Evolutionary conservation across 2,888 invertebrate genomes (phyloP), one percentile per base, ranked within the genome.

Genomic region (Pyrgus malvae): DNA sequence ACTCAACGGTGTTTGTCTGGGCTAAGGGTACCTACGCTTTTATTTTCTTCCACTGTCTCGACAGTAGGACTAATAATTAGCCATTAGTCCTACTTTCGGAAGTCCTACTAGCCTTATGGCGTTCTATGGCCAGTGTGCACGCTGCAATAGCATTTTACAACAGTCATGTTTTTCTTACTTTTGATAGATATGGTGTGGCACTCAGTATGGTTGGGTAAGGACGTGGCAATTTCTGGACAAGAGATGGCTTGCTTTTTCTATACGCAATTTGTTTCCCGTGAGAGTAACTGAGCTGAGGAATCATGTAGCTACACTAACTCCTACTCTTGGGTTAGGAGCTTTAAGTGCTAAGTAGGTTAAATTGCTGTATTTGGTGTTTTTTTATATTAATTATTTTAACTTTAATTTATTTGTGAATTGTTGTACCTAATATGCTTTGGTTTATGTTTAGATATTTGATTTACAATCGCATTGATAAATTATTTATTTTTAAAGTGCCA

Each of bases 151-250:
- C 21, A 21, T 27, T 27, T 27, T 8, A 27, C 9, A 7, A 7
- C 9, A 16, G 1, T 17, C 2, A 33, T 33, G 12, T 11, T 7
- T 23, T 23, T 42, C 11, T 17, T 5, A 14, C 19, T 49, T 27
- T 27, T 9, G 8, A n/a, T 25, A 87, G 89, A 71, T 89, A 48
- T 76, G 73, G 74, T 75, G 70, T 50, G 84, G 80, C 19, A 23
- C 44, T 31, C 68, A 79, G 29, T 69, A 62, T 37, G 70, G 75
- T n/a, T 89, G 85, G 85, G 87, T 86, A 19, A 69, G 88, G 29
- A 81, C 80, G 1, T 90, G 86, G 85, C 79, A 74, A 57, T 83
- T 80, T 61, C 63, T 88, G 29, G 72, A 87, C 57, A 70, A 78
- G 19, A 72, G 83, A 38, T 89, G 86, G 82, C 45, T 88, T 5